Conservation (phyloP, 2,113 vertebrate species). For the Aptenodytes patagonicus region DNA sequence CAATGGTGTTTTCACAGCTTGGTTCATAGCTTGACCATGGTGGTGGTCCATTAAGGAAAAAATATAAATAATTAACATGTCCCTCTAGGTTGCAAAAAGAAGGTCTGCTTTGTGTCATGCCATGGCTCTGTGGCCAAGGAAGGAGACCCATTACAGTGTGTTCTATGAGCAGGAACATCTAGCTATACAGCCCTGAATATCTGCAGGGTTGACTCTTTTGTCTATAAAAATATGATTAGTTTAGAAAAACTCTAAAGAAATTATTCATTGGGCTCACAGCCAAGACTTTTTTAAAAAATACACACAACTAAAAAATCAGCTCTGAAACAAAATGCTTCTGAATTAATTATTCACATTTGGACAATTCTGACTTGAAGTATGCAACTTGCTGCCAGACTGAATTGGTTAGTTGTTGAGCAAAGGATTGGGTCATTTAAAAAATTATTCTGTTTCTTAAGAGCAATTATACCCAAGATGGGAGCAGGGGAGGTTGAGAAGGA, state of each 20-base stretch:
- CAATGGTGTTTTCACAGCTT: slow-evolving; percentile 51
- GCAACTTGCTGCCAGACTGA: not conserved
- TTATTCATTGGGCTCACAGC: not conserved
- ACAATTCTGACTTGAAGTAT: not conserved
- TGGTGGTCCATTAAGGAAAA: slow-evolving; percentile 53
- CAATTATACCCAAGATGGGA: not conserved
- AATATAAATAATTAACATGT: slow-evolving; percentile 43
- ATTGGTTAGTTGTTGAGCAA: not conserved
- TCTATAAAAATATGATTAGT: not conserved
- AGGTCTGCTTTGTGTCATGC: slow-evolving; percentile 40
- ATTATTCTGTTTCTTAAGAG: not conserved
- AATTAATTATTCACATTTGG: not conserved
- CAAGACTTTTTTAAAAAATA: not conserved
- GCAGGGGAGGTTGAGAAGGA: not conserved
- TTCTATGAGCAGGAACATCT: not conserved
- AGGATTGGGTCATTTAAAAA: not conserved
- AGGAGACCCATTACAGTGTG: not conserved
- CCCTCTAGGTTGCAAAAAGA: slow-evolving; percentile 21
- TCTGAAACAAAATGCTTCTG: not conserved
- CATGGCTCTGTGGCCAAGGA: not conserved
- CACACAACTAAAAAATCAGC: not conserved
- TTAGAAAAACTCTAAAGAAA: not conserved
- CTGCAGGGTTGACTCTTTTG: not conserved
- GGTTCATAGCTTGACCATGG: not conserved
- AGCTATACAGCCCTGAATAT: not conserved